Evolutionary conservation across 1,140 invertebrate species (phyloP), one percentile per base, ranked within the genome.

Genomic region (Grapholita molesta): DNA sequence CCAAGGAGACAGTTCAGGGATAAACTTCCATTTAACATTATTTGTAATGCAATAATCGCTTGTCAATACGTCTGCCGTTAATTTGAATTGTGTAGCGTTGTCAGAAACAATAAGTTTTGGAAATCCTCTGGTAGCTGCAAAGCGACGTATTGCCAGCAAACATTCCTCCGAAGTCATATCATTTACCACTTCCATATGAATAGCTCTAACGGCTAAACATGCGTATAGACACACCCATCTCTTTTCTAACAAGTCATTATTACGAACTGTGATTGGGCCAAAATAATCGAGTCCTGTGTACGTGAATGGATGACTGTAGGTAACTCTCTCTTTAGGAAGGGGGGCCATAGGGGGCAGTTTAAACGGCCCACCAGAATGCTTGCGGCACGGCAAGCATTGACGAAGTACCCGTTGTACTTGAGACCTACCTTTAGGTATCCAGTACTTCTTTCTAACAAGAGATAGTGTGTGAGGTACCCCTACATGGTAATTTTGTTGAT

Each of bases 171-270:
- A 78, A 12, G 69, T 68, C 8, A 89, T 42, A 53, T 78, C 77
- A 9, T 21, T 69, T 2, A 82, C 76, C 1, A 83, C 30, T 66
- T 88, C 86, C 21, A 89, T 28, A 66, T 88, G 82, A 1, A 86
- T 68, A 0, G 87, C 83, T 28, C 75, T 23, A 0, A 76, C 72
- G 0, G 68, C 68, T 3, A 78, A 48, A 68, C 83, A 88, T 1
- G 79, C 74, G 28, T 82, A 81, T 0, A 90, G 8, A 30, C 35
- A 64, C 12, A 88, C 71, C 66, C 81, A 86, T n/a, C 69, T 30
- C 70, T 91, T 91, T 33, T 67, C 33, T 65, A 35, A 9, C 2
- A 4, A 3, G 7, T 52, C n/a, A 21, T 15, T 15, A 1, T 1
- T 18, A 2, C n/a, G 2, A 5, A 42, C 11, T 2, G 8, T 5